Evolutionary conservation across 2,797 vertebrate genomes (phyloP), one percentile per base, ranked within the genome.

Genomic region (Neopelma chrysocephalum): DNA sequence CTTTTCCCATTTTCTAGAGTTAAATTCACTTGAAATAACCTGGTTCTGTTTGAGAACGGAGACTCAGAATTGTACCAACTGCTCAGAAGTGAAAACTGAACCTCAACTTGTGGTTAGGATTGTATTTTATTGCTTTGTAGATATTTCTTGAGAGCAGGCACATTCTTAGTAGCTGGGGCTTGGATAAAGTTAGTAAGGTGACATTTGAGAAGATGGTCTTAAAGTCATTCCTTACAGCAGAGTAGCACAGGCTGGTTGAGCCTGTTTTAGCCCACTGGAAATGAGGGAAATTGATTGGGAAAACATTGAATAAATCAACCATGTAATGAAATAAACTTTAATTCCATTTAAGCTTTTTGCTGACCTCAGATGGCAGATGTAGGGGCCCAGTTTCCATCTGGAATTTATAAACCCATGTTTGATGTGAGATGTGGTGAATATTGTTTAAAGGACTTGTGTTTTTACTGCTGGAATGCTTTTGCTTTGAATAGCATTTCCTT

Each of bases 401-500:
- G 90, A 90, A 62, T 54, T 89, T 54, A 64, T 93, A 75, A 94
- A 73, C 32, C 47, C 36, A 3, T 1, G 8, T 84, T 87, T 94
- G 72, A 87, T 90, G 89, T 87, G 91, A 96, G 70, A 72, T 15
- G 88, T 45, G 72, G 80, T 71, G 77, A 88, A 43, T n/a, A 13
- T 69, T 87, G 32, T 48, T 47, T 87, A 58, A 94, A 79, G 65
- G 45, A 73, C 50, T 92, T 65, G 54, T 58, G 66, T 76, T 94
- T 94, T 94, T 80, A 50, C 48, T 94, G 88, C 87, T 94, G 94
- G 87, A 87, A 93, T 92, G 72, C 64, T 89, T 90, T 79, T 84
- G 66, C 91, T 94, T 71, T 79, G 85, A 88, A 57, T 75, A 73
- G 89, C 57, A 48, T 96, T 96, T 96, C 81, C 81, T 96, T 93